Evolutionary conservation across 2,888 invertebrate genomes (phyloP).

Genomic region (Callyntrura sp.): DNA sequence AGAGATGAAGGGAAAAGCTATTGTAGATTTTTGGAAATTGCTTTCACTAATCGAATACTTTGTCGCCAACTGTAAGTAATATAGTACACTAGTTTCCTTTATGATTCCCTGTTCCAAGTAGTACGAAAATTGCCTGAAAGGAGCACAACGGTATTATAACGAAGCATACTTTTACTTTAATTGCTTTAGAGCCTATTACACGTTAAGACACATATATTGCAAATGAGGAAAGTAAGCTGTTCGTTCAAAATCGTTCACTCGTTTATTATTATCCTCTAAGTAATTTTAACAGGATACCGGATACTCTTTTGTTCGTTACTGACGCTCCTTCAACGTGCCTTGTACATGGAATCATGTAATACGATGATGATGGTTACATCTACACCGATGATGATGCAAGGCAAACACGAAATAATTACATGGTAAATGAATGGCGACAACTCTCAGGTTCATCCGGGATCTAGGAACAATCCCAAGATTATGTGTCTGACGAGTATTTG

Average conservation of each 20-base stretch:
- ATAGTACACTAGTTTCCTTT: constrained; percentile 13
- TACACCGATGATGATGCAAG: constrained; percentile 3
- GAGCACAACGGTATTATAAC: background rate
- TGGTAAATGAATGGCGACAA: background rate
- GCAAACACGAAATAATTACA: constrained; percentile 14
- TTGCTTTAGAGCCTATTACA: constrained; percentile 7
- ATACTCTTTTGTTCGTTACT: background rate
- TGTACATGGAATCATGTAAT: background rate
- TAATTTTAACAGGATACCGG: constrained; percentile 51
- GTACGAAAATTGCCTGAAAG: background rate
- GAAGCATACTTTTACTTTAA: constrained; percentile 5
- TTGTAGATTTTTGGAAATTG: constrained; percentile 45
- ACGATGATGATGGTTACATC: background rate
- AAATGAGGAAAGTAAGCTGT: constrained; percentile 12
- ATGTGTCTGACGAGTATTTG: constrained; percentile 15
- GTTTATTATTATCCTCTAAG: constrained; percentile 20
- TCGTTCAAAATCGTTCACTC: constrained; percentile 1
- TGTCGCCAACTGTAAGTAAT: constrained; percentile 58
- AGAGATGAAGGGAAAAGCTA: constrained; percentile 12
- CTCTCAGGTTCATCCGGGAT: background rate
- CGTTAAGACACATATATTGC: background rate
- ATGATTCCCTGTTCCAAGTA: background rate
- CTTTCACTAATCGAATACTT: constrained; percentile 67
- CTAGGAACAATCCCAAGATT: constrained; percentile 6
- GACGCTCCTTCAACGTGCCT: background rate